phyloP scores from a whole-genome alignment of 2,113 vertebrate genomes.

The Takifugu flavidus region DNA sequence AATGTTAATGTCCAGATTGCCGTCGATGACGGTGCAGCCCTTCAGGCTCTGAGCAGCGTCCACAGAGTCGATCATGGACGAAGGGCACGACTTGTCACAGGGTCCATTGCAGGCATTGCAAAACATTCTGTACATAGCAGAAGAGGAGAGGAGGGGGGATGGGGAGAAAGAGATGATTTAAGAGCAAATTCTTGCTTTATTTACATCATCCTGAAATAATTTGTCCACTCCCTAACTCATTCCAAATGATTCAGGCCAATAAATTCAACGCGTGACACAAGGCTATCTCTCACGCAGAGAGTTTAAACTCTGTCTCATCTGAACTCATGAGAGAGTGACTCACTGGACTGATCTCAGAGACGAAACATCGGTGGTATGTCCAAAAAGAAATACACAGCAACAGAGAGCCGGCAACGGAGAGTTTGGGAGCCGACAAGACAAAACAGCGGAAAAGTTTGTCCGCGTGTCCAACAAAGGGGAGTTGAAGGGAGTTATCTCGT shows the following conservation, averaged over 20 bases:
- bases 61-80: slow-evolving; percentile 87
- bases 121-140: slow-evolving; percentile 81
- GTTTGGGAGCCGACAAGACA: slow-evolving; percentile 30
- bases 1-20: slow-evolving; percentile 95
- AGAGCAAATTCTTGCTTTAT: slow-evolving; percentile 16
- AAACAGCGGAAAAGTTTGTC: slow-evolving; percentile 20
- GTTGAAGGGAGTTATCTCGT: slow-evolving; percentile 18
- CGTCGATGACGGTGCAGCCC: slow-evolving; percentile 92
- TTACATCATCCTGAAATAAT: slow-evolving; percentile 37
- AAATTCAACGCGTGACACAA: slow-evolving; percentile 40
- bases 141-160: not conserved
- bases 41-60: slow-evolving; percentile 90
- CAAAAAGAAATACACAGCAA: slow-evolving; percentile 37
- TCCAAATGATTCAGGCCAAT: slow-evolving; percentile 45
- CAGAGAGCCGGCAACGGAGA: slow-evolving; percentile 23
- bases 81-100: slow-evolving; percentile 88
- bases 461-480: slow-evolving; percentile 25
- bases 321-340: slow-evolving; percentile 58
- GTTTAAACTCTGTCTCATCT: slow-evolving; percentile 53
- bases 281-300: slow-evolving; percentile 48
- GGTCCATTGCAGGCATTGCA: slow-evolving; percentile 92
- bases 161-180: not conserved
- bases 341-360: slow-evolving; percentile 51
- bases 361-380: slow-evolving; percentile 34
- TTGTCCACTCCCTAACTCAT: slow-evolving; percentile 39